phyloP scores from a whole-genome alignment of 2,113 vertebrate genomes.

The Xiphophorus hellerii region DNA sequence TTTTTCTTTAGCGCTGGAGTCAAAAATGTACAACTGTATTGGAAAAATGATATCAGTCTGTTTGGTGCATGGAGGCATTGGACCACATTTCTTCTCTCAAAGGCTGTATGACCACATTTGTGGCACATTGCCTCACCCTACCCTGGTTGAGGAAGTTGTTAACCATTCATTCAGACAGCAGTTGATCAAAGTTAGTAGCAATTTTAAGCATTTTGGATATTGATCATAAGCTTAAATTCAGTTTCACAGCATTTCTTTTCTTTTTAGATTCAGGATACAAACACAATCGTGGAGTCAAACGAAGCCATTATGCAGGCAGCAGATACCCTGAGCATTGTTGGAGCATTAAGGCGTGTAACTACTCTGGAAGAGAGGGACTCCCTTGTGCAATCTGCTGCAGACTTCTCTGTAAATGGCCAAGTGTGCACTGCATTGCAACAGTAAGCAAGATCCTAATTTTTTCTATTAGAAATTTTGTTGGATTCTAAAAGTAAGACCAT shows the following conservation, averaged over 20 bases:
- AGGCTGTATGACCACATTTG: background rate
- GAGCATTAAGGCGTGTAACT: background rate
- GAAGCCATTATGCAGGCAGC: too few relatives aligned
- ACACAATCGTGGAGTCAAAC: background rate
- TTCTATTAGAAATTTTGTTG: background rate
- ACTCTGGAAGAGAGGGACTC: background rate
- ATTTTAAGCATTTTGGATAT: background rate
- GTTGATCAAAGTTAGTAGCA: background rate
- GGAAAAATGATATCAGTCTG: background rate
- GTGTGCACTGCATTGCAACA: background rate
- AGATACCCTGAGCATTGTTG: background rate
- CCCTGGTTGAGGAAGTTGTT: background rate
- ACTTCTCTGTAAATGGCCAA: background rate
- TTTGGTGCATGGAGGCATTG: background rate
- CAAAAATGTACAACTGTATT: background rate
- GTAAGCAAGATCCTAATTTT: background rate
- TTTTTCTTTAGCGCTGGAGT: background rate
- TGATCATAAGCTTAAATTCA: background rate
- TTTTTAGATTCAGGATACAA: background rate
- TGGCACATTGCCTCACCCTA: background rate
- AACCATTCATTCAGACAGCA: background rate
- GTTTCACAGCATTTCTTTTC: background rate
- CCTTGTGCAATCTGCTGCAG: background rate
- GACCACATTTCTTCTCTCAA: background rate
- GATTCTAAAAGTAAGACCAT: background rate